Base-by-base conservation (phyloP, 2,113 vertebrate species). In the Zonotrichia leucophrys region DNA sequence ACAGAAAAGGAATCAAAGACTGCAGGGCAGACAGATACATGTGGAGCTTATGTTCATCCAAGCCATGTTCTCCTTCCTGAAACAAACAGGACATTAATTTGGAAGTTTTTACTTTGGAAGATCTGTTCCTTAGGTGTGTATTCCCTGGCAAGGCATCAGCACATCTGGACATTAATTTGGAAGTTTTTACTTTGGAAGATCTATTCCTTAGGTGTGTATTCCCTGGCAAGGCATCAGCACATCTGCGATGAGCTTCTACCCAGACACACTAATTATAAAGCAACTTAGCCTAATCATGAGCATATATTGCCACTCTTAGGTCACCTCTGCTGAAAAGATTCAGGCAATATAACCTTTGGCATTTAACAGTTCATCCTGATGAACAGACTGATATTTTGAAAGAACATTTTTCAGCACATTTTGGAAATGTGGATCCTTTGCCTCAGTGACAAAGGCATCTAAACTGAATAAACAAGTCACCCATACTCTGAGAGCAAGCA, bases 21-120 rank as follows among this genome's bases (percentile, higher is more conserved):
- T 99, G 99, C 95, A 99, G 97, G 49, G 99, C 99, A 25, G 99
- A 99, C 53, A 99, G 98, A 92, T 98, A 99, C 96, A 99, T 97
- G 78, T 99, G 99, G 13, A 99, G 98, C 89, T 99, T 99, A 95
- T 99, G 99, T 87, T 99, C 99, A 94, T 99, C 99, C 96, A 99
- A 96, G 67, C 99, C 97, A 20, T 99, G 99, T 50, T 99, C 99
- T 93, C 98, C 99, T 97, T 99, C 99, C 99, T 99, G 95, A 91
- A 98, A 96, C 58, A 92, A 23, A 97, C 35, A 82, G 16, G 62
- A 78, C 52, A 63, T 55, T n/a, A 33, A 81, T 10, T 44, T 72
- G 7, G 33, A 80, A 58, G 22, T 56, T 90, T 56, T 88, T 3
- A 5, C 20, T 72, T 88, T 85, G 72, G 35, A 66, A 91, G 41